Conservation (phyloP, 2,113 vertebrate genomes). For the Hemiscyllium ocellatum region DNA sequence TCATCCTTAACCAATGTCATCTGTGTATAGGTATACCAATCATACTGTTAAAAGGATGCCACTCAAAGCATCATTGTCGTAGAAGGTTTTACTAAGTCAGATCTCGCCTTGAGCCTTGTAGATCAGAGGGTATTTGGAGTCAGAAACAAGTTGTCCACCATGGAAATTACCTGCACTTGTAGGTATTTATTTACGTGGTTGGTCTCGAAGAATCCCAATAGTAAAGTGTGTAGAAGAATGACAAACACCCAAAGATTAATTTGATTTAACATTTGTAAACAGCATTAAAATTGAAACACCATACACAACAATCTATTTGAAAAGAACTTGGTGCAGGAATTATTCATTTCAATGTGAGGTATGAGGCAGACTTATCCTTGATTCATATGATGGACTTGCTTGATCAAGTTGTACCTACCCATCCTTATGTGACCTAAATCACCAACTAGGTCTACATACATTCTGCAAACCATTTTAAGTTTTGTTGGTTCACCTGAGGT, state of each 20-base stretch:
- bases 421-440: conserved; percentile 76
- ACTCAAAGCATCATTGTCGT: neutral
- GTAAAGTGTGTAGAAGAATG: neutral
- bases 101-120: neutral
- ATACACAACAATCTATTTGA: neutral
- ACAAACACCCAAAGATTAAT: neutral
- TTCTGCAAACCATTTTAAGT: neutral
- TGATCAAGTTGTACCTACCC: conserved; percentile 78
- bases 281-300: neutral
- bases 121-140: neutral
- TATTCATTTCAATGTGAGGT: neutral
- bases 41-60: neutral
- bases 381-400: conserved; percentile 84
- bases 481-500: neutral
- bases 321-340: neutral
- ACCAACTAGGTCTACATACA: neutral
- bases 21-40: neutral
- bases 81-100: neutral
- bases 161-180: neutral
- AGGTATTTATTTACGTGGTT: neutral
- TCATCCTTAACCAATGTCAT: neutral
- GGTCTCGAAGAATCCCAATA: neutral
- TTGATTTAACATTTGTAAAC: neutral
- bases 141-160: neutral
- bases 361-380: conserved; percentile 74